These are phyloP conservation scores for Drosophila trapezifrons DNA, from an alignment of 1,140 invertebrate species.

Conservation along the genomic window DNA sequence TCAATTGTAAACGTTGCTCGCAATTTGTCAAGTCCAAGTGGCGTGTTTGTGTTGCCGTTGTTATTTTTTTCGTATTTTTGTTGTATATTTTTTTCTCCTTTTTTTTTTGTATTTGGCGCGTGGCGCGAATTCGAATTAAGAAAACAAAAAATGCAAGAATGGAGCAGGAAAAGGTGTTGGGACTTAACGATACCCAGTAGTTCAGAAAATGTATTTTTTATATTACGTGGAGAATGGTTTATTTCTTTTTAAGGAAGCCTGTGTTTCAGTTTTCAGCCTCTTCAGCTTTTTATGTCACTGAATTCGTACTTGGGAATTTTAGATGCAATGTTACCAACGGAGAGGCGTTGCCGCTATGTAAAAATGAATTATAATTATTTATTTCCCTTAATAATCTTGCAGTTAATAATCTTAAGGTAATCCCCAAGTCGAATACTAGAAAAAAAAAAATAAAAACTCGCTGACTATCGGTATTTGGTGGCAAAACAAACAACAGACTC, in stretches of 20 bases:
- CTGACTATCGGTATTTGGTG: background rate
- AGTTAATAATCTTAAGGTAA: background rate
- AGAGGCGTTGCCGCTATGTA: too few relatives aligned
- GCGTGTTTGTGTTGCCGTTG: slow-evolving; percentile 54
- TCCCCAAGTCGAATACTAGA: background rate
- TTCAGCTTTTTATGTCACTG: too few relatives aligned
- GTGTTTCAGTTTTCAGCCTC: too few relatives aligned
- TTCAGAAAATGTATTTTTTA: background rate
- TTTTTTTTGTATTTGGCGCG: slow-evolving; percentile 50
- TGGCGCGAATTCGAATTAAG: slow-evolving; percentile 51
- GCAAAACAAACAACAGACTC: slow-evolving; percentile 43
- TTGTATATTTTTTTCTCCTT: background rate
- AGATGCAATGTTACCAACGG: too few relatives aligned
- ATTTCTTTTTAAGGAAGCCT: too few relatives aligned
- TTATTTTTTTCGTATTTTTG: slow-evolving; percentile 19
- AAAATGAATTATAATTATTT: too few relatives aligned
- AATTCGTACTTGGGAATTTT: too few relatives aligned
- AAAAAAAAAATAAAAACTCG: too few relatives aligned
- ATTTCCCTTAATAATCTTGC: too few relatives aligned
- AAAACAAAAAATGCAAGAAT: slow-evolving; percentile 42
- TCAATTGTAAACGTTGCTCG: slow-evolving; percentile 72
- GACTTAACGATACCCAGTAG: slow-evolving; percentile 1
- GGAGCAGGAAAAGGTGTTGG: background rate
- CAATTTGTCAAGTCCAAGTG: slow-evolving; percentile 79
- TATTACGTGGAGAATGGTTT: background rate